A percentile compares a stretch with the other conserved stretches of the same genome.
Conservation (phyloP, 2,888 invertebrate species). For the Acrobasis consociella region DNA sequence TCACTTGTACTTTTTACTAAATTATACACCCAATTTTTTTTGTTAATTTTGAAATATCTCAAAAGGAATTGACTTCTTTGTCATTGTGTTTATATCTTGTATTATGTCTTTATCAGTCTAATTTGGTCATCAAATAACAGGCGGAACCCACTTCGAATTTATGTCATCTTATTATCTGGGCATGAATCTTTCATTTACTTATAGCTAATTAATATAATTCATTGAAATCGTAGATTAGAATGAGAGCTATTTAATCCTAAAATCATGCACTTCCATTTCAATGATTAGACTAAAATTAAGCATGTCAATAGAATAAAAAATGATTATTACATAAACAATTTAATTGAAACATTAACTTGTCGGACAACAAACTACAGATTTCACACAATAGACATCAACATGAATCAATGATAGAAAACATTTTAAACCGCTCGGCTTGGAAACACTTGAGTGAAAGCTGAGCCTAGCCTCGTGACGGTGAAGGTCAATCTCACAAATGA, state of each 20-base stretch:
- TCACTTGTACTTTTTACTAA: slow-evolving; percentile 45
- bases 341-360: slow-evolving; percentile 77
- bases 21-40: slow-evolving; percentile 40
- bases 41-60: slow-evolving; percentile 19
- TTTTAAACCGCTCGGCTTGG: slow-evolving; percentile 42
- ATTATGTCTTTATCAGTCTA: slow-evolving; percentile 63
- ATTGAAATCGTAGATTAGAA: slow-evolving; percentile 57
- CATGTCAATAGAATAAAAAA: slow-evolving; percentile 80
- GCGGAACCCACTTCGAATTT: slow-evolving; percentile 61
- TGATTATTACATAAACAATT: slow-evolving; percentile 79
- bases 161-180: slow-evolving; percentile 55
- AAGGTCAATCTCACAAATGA: slow-evolving; percentile 64
- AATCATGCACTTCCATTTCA: slow-evolving; percentile 73
- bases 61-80: slow-evolving; percentile 54
- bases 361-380: slow-evolving; percentile 80
- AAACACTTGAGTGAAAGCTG: slow-evolving; percentile 43
- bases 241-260: slow-evolving; percentile 74
- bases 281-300: slow-evolving; percentile 76
- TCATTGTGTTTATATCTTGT: slow-evolving; percentile 42
- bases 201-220: slow-evolving; percentile 67
- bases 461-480: slow-evolving; percentile 48
- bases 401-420: slow-evolving; percentile 58
- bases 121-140: slow-evolving; percentile 63
- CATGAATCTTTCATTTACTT: slow-evolving; percentile 56
- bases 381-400: slow-evolving; percentile 71